Base-by-base conservation (phyloP, 2,113 vertebrate genomes). In the Notechis scutatus region DNA sequence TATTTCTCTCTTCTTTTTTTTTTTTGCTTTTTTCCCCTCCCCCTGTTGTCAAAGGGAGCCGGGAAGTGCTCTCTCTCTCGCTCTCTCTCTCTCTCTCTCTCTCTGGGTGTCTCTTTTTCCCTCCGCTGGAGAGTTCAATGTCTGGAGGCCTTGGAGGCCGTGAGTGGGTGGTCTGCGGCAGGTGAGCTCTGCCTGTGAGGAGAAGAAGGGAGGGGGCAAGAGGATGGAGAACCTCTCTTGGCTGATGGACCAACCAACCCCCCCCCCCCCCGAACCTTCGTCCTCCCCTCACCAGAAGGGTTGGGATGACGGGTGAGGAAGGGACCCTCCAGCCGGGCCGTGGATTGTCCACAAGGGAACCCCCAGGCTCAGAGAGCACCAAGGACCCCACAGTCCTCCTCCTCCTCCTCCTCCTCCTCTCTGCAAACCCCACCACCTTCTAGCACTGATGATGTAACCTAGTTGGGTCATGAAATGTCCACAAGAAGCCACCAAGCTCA, bases 371-470 rank as follows among this genome's bases (percentile, higher is more conserved):
- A 24, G 8, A 59, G 57, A 24, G 57, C 57, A 59, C 23, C 57
- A 59, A 59, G 23, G 8, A 23, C 21, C 56, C 56, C 56, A 23
- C 56, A 23, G 56, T 8, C 57, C 2, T 26, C 3, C 3, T 61
- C 3, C 3, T 61, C 24, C 59, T 61, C 24, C 3, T 9, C 57
- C 3, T 9, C 57, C 57, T 59, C 8, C 24, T 26, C 57, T 7
- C 23, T 23, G 3, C 24, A 61, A 64, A 26, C 26, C 11, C 1
- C 56, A 21, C 61, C 6, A 4, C 3, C 59, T 29, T 64, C 26
- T n/a, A n/a, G 0, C 61, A n/a, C 26, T 29, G 61, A n/a, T 64
- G 26, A 64, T 3, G 0, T 4, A 2, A 14, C 4, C 4, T n/a
- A 5, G 61, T 5, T n/a, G 26, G 61, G 61, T n/a, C 26, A n/a